A percentile compares a stretch with the other conserved stretches of the same genome.
These are phyloP conservation scores for Drosophila ohnishii DNA, from an alignment of 1,140 invertebrate genomes.

Conservation along the genomic window DNA sequence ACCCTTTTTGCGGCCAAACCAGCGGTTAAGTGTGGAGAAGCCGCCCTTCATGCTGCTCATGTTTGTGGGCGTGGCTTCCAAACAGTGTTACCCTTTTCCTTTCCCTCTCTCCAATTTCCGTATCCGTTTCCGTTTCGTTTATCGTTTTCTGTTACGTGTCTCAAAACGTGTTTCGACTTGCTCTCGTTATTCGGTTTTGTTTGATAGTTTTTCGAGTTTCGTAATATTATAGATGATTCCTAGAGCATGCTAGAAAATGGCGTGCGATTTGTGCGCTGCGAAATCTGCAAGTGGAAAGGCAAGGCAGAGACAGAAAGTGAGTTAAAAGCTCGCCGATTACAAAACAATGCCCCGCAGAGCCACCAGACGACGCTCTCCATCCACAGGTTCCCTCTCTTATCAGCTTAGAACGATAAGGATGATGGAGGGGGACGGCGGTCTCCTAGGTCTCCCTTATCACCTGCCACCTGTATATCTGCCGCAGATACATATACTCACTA, in stretches of 20 bases:
- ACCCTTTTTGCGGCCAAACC: conserved; percentile 82
- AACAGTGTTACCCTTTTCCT: conserved; percentile 6
- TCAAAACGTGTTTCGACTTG: conserved; percentile 10
- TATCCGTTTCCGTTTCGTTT: conserved; percentile 22
- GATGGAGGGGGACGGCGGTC: conserved; percentile 13
- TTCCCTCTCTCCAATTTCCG: conserved; percentile 13
- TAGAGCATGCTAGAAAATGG: conserved; percentile 68
- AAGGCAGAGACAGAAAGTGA: conserved; percentile 25
- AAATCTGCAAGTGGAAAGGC: conserved; percentile 67
- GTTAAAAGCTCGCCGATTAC: conserved; percentile 35
- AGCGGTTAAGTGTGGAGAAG: conserved; percentile 82
- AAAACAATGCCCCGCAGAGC: conserved; percentile 37
- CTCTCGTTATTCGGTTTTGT: conserved; percentile 8
- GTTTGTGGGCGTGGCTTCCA: conserved; percentile 57
- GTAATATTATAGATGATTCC: conserved; percentile 56
- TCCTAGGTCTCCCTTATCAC: conserved; percentile 11
- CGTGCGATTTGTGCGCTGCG: conserved; percentile 67
- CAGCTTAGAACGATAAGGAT: conserved; percentile 27
- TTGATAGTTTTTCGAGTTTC: conserved; percentile 49
- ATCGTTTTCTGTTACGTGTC: conserved; percentile 10
- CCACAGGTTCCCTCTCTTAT: conserved; percentile 23
- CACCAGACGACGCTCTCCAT: conserved; percentile 33
- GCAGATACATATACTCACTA: conserved; percentile 1
- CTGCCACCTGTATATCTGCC: conserved; percentile 19
- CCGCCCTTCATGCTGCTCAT: conserved; percentile 82